A percentile compares a stretch with the other conserved stretches of the same genome.
phyloP scores from a whole-genome alignment of 2,797 vertebrate species.

The Chaunax sp. region DNA sequence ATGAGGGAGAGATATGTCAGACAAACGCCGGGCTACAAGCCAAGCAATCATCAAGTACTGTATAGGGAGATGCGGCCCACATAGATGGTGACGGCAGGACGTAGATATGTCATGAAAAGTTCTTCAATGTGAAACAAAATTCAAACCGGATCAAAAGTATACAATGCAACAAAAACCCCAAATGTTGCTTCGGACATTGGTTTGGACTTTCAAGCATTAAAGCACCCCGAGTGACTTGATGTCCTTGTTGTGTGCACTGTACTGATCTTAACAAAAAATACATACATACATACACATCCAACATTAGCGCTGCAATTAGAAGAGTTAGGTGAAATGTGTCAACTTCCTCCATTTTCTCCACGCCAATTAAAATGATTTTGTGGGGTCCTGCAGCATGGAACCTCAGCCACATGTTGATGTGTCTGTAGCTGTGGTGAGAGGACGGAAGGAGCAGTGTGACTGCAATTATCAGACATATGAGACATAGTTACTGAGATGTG shows the following conservation, averaged over 20 bases:
- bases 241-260: constrained; percentile 34
- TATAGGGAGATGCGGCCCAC: too few relatives aligned
- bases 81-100: too few relatives aligned
- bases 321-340: constrained; percentile 9
- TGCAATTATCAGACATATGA: constrained; percentile 13
- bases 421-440: background rate
- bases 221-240: constrained; percentile 63
- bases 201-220: too few relatives aligned
- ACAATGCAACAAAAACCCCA: too few relatives aligned
- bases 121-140: too few relatives aligned
- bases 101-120: too few relatives aligned
- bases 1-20: too few relatives aligned
- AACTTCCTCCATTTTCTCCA: constrained; percentile 12
- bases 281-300: constrained; percentile 4
- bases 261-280: constrained; percentile 15
- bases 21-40: too few relatives aligned
- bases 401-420: constrained; percentile 18
- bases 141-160: too few relatives aligned
- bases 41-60: too few relatives aligned
- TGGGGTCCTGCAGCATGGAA: background rate
- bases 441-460: background rate
- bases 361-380: constrained; percentile 38
- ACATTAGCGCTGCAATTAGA: constrained; percentile 3
- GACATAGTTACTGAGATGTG: constrained; percentile 1
- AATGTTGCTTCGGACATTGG: too few relatives aligned